phyloP scores from a whole-genome alignment of 2,113 vertebrate genomes.

The Lophius piscatorius region DNA sequence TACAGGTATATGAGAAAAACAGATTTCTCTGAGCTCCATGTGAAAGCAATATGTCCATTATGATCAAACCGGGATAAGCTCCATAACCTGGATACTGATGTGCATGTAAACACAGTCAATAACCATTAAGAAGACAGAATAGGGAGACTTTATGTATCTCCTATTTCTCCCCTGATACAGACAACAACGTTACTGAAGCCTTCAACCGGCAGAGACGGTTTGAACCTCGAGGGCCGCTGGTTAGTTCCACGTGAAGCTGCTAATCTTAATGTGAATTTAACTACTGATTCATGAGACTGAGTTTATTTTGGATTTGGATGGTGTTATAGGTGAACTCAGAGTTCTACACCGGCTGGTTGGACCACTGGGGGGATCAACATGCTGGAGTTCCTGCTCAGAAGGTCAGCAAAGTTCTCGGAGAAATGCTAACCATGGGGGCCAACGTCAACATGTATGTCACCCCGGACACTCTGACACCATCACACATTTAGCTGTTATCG shows the following conservation, averaged over 20 bases:
- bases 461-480: slow-evolving; percentile 1
- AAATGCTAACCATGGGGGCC: slow-evolving; percentile 90
- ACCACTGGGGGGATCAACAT: slow-evolving; percentile 93
- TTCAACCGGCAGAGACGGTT: slow-evolving; percentile 85
- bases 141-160: neutral
- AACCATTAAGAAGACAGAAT: too few relatives aligned
- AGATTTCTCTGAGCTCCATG: too few relatives aligned
- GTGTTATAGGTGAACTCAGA: slow-evolving; percentile 92
- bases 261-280: neutral
- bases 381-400: slow-evolving; percentile 67
- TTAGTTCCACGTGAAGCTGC: slow-evolving; percentile 63
- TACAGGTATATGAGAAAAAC: too few relatives aligned
- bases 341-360: slow-evolving; percentile 97
- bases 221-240: slow-evolving; percentile 90
- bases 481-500: neutral
- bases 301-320: slow-evolving; percentile 2
- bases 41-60: too few relatives aligned
- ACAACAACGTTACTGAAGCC: slow-evolving; percentile 83
- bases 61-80: too few relatives aligned
- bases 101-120: too few relatives aligned
- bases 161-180: slow-evolving; percentile 63
- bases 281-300: neutral
- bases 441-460: slow-evolving; percentile 92
- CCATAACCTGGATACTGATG: too few relatives aligned
- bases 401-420: slow-evolving; percentile 82